These are phyloP conservation scores for Lucifuga dentata DNA, from an alignment of 2,113 vertebrate species.

Conservation along the genomic window DNA sequence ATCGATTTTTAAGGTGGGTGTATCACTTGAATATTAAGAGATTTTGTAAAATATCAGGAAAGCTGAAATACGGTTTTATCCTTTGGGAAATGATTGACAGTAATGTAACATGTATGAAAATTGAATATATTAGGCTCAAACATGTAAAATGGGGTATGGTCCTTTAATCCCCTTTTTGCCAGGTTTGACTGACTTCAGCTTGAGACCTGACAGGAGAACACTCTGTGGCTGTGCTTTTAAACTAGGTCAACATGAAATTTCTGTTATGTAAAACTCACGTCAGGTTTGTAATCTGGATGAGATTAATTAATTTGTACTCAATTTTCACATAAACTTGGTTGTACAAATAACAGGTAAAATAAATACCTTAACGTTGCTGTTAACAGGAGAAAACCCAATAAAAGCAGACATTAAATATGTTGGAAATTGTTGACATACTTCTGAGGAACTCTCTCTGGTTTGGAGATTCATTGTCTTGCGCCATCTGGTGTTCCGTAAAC, in stretches of 20 bases:
- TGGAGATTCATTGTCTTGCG: neutral
- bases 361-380: neutral
- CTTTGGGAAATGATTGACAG: too few species aligned
- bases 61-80: too few species aligned
- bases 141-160: too few species aligned
- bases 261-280: neutral
- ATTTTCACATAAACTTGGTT: neutral
- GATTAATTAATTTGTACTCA: neutral
- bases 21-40: too few species aligned
- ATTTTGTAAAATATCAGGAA: too few species aligned
- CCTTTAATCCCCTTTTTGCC: too few species aligned
- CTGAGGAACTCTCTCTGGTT: neutral
- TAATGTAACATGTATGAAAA: too few species aligned
- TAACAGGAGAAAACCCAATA: neutral
- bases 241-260: too few species aligned
- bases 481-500: conserved; percentile 52
- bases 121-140: too few species aligned
- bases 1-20: too few species aligned
- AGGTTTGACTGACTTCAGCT: conserved; percentile 2
- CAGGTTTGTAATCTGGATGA: neutral
- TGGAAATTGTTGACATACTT: conserved; percentile 36
- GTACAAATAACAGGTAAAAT: neutral
- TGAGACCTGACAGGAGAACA: conserved; percentile 1
- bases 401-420: neutral
- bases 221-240: too few species aligned